Base-by-base conservation (phyloP, 2,888 invertebrate genomes). In the Metopia argyrocephala region DNA sequence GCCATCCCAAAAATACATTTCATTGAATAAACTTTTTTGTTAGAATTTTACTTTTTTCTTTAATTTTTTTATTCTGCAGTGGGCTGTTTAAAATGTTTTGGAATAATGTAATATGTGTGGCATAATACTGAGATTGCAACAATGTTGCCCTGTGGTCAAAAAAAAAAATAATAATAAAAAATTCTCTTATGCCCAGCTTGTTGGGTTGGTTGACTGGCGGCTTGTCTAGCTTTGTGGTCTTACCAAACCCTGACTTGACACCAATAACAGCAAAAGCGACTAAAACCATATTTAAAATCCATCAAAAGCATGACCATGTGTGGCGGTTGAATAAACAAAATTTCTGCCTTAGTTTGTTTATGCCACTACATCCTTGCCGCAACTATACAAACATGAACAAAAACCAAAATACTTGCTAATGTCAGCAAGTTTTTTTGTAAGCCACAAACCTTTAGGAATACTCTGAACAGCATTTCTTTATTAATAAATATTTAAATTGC, bases 121-220 rank as follows among this genome's bases (percentile, higher is more conserved):
- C 69, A 31, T 54, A 65, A 65, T 61, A 65, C 65, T 76, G 50
- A 57, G 54, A 66, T 54, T 76, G 79, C 79, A 79, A 79, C 79
- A 76, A 66, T 75, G 75, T 79, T 61, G 70, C 61, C 64, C 66
- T 69, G 57, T 78, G 68, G 73, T 61, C 74, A 62, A 31, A 31
- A 31, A 12, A 12, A 3, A n/a, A n/a, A n/a, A n/a, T n/a, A n/a
- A n/a, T n/a, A n/a, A n/a, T n/a, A n/a, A n/a, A n/a, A 9, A 28
- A 12, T 25, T 28, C 9, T 59, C 31, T 31, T 31, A 12, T 31
- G 9, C 31, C 31, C 9, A 9, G 31, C 31, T 9, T 7, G 12
- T 3, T 31, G 12, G 31, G 9, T 31, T 31, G 12, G n/a, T n/a
- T 31, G 31, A 12, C 31, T 31, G 31, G 46, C 56, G 54, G 25